Evolutionary conservation across 1,140 invertebrate species (phyloP).

Genomic region (Panagrolaimus sp.): DNA sequence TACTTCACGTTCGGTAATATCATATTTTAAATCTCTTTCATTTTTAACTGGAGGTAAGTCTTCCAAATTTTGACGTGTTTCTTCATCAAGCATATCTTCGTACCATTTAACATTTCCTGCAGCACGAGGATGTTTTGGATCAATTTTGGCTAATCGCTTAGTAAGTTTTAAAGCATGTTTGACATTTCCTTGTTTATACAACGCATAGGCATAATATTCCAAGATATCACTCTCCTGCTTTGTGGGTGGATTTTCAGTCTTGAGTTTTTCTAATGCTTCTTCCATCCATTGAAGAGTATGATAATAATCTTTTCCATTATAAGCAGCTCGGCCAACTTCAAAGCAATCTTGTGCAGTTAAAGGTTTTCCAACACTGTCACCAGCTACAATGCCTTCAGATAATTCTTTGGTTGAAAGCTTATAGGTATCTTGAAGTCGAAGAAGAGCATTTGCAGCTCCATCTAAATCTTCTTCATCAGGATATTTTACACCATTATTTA

Average conservation of each 20-base stretch:
- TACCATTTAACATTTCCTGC: slow-evolving; percentile 57
- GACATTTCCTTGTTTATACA: slow-evolving; percentile 80
- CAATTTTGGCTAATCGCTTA: slow-evolving; percentile 68
- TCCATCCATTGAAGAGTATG: slow-evolving; percentile 83
- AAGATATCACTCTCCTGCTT: slow-evolving; percentile 73
- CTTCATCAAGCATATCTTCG: slow-evolving; percentile 54
- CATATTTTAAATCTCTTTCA: slow-evolving; percentile 31
- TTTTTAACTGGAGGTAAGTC: slow-evolving; percentile 46
- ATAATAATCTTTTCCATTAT: slow-evolving; percentile 85
- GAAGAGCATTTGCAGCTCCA: slow-evolving; percentile 85
- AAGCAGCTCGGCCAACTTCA: slow-evolving; percentile 85
- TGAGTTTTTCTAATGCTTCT: slow-evolving; percentile 57
- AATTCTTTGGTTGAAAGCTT: slow-evolving; percentile 80
- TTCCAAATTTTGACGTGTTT: slow-evolving; percentile 37
- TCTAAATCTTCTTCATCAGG: slow-evolving; percentile 71
- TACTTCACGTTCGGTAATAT: slow-evolving; percentile 60
- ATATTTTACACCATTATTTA: slow-evolving; percentile 51
- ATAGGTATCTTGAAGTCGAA: slow-evolving; percentile 94
- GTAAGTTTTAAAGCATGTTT: slow-evolving; percentile 80
- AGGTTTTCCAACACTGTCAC: slow-evolving; percentile 42
- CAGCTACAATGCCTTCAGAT: slow-evolving; percentile 73
- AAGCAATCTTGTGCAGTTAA: slow-evolving; percentile 81
- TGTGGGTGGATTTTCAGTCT: slow-evolving; percentile 61
- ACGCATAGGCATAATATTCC: slow-evolving; percentile 90
- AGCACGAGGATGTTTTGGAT: slow-evolving; percentile 49